Base-by-base conservation (phyloP, 1,140 invertebrate genomes). In the Caligus rogercresseyi region DNA sequence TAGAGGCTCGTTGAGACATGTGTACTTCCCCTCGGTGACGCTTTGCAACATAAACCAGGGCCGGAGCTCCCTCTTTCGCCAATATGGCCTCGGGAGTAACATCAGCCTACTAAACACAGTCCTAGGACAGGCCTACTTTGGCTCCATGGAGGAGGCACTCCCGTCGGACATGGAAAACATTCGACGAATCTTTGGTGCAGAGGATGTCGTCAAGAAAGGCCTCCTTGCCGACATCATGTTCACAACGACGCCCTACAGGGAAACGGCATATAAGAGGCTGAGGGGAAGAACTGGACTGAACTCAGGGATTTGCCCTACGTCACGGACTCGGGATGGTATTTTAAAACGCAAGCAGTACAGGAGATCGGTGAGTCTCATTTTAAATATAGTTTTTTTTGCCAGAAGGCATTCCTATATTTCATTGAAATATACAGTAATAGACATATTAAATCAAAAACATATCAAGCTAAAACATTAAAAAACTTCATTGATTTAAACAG, bases 1-100 rank as follows among this genome's bases (percentile, higher is more conserved):
- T 16, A 60, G 57, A 20, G 57, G 24, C 3, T 60, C 57, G 14
- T 25, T 60, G 24, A 24, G 26, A 60, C 26, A 60, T 16, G 57
- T 60, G 15, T 60, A 24, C 24, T 60, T 60, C 24, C 57, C 57
- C 14, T 26, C 23, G 15, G 57, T 60, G 26, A 60, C 57, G 2
- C 26, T 60, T n/a, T 60, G 57, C 43, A 60, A 60, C 25, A 60
- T 60, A 20, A 60, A 60, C 43, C 57, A 60, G 51, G 57, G 57
- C 15, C 57, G 57, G 16, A 60, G 57, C 21, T 60, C 57, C 1
- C 21, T 60, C 14, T 60, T 60, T 60, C 57, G 26, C 24, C 20
- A 25, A 18, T 25, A 26, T 25, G 57, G 57, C 11, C 26, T 60
- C 2, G 21, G 20, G 16, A 25, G 26, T 13, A 60, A 60, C 23